These are phyloP conservation scores for Seira sanloemensis DNA, from an alignment of 2,888 invertebrate genomes.

Conservation along the genomic window DNA sequence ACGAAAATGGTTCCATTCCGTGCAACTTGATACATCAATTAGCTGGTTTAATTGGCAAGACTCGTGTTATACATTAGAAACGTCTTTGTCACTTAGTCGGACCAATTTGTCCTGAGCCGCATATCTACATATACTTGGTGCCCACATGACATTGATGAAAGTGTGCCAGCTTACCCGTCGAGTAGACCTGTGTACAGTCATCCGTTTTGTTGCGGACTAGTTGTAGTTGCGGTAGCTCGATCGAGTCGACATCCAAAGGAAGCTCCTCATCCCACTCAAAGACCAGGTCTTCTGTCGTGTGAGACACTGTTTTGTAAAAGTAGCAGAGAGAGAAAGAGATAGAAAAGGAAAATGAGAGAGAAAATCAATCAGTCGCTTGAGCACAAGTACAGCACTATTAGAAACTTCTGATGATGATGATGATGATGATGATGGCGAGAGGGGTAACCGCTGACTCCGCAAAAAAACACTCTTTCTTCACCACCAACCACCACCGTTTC, in stretches of 20 bases:
- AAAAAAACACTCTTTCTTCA: background rate
- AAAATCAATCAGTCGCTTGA: slow-evolving; percentile 5
- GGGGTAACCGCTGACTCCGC: slow-evolving; percentile 28
- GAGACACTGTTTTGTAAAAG: slow-evolving; percentile 85
- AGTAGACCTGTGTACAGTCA: slow-evolving; percentile 94
- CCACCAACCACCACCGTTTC: too few relatives aligned
- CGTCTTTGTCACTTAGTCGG: too few relatives aligned
- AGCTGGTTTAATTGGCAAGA: too few relatives aligned
- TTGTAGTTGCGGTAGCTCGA: slow-evolving; percentile 91
- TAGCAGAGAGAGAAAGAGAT: too few relatives aligned
- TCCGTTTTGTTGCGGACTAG: slow-evolving; percentile 92
- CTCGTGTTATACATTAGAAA: too few relatives aligned
- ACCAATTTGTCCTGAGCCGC: slow-evolving; percentile 5
- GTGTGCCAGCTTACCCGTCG: slow-evolving; percentile 89
- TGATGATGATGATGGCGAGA: background rate
- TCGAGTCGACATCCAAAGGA: slow-evolving; percentile 90
- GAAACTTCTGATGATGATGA: slow-evolving; percentile 1
- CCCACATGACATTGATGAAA: background rate
- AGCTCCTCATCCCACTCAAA: slow-evolving; percentile 96
- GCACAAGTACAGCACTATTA: background rate
- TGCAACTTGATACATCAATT: too few relatives aligned
- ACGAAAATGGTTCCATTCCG: too few relatives aligned
- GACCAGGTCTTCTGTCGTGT: slow-evolving; percentile 94
- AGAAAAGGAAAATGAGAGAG: slow-evolving; percentile 10
- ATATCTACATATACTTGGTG: background rate